phyloP scores from a whole-genome alignment of 2,888 invertebrate genomes.

The Mylabris sibirica region DNA sequence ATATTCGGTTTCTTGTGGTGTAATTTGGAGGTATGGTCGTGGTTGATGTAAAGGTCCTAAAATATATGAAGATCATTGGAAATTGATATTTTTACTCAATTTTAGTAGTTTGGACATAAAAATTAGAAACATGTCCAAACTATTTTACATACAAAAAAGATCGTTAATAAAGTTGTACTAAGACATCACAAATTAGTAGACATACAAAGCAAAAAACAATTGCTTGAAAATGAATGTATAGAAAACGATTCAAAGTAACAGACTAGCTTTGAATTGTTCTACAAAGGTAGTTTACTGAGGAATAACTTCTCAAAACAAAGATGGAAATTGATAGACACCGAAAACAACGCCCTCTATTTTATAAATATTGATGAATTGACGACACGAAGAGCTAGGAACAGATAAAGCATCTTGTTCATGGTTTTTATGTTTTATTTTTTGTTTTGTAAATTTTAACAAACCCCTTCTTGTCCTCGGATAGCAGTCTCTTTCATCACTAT shows the following conservation, averaged over 20 bases:
- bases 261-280: constrained; percentile 2
- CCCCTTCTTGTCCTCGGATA: constrained; percentile 62
- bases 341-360: constrained; percentile 33
- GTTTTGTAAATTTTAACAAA: constrained; percentile 52
- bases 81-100: background rate
- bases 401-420: constrained; percentile 37
- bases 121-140: constrained; percentile 13
- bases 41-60: constrained; percentile 24
- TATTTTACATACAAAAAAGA: constrained; percentile 15
- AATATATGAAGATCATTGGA: background rate
- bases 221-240: background rate
- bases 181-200: constrained; percentile 25
- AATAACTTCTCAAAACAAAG: background rate
- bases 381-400: constrained; percentile 45
- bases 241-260: background rate
- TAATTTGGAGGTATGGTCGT: constrained; percentile 44
- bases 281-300: background rate
- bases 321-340: constrained; percentile 24
- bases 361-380: constrained; percentile 36
- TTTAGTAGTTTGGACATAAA: background rate
- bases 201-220: constrained; percentile 32
- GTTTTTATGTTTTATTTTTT: background rate
- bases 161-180: constrained; percentile 12
- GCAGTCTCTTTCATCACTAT: constrained; percentile 69
- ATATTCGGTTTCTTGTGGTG: constrained; percentile 45